Conservation (phyloP, 1,140 invertebrate genomes). For the Drosophila neocordata region DNA sequence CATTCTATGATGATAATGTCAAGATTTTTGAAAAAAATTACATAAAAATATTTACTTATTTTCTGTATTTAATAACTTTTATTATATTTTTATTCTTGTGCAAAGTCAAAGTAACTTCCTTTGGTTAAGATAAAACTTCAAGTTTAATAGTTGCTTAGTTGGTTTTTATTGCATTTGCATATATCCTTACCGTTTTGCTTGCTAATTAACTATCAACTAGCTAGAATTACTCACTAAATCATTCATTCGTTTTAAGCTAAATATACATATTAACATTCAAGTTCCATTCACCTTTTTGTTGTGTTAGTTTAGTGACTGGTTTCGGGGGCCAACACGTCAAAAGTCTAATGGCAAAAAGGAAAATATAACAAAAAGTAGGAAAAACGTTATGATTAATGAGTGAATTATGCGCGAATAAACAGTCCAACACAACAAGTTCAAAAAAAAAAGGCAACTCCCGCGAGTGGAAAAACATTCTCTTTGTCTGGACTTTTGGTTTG, state of each 20-base stretch:
- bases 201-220: constrained; percentile 44
- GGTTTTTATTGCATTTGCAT: background rate
- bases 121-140: no score
- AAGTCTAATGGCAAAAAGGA: constrained; percentile 59
- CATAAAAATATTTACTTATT: no score
- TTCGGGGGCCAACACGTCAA: constrained; percentile 52
- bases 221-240: constrained; percentile 19
- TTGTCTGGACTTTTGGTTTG: constrained; percentile 58
- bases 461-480: constrained; percentile 51
- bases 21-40: no score
- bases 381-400: constrained; percentile 80
- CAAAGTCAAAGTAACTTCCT: no score
- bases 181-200: constrained; percentile 7
- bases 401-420: constrained; percentile 81
- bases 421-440: constrained; percentile 71
- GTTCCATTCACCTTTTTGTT: constrained; percentile 65
- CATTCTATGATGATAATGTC: no score
- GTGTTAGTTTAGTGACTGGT: background rate
- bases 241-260: constrained; percentile 27
- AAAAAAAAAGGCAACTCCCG: constrained; percentile 54
- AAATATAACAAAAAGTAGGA: constrained; percentile 2
- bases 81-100: no score
- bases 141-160: no score
- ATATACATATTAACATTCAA: constrained; percentile 40
- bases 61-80: no score